Evolutionary conservation across 2,113 vertebrate genomes (phyloP), one percentile per base, ranked within the genome.

Genomic region (Pandion haliaetus): DNA sequence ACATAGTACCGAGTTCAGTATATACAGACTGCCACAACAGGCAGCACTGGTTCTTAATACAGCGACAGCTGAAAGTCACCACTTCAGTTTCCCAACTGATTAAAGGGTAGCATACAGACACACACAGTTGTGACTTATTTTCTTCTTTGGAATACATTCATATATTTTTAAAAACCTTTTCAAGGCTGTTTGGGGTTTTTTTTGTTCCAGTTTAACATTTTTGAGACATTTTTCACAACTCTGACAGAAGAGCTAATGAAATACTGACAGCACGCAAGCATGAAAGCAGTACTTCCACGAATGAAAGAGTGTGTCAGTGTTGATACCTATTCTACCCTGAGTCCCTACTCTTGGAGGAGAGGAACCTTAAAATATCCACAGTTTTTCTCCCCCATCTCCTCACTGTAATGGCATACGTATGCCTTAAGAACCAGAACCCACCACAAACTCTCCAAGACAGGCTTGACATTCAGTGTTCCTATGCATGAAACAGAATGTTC

Each of bases 11-110:
- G 91, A 50, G 88, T 7, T 92, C 95, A 94, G 86, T 93, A 77
- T 97, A 97, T 44, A 97, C 95, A 97, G 88, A 79, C 94, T 91
- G 96, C 74, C 95, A 91, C 95, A 82, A 91, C 95, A 97, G 88
- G 93, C 95, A 96, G 95, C 40, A 1, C 95, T 89, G 96, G 47
- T 81, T 95, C 96, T 95, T 96, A 89, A 57, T 91, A 70, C 44
- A 90, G 31, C 76, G 91, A 96, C 94, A 96, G 96, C 91, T 94
- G 36, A 92, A 91, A 97, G 93, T 92, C 93, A 92, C 90, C 82
- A 78, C 93, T 85, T 42, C 10, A 23, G 77, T 29, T 62, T 94
- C 92, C 90, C 88, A 50, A 4, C 9, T 88, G 95, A 95, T 82
- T 79, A 76, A 74, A 93, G 78, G 77, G 80, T 50, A 85, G 73